Base-by-base conservation (phyloP, 1,140 invertebrate species). In the Melitaea cinxia region DNA sequence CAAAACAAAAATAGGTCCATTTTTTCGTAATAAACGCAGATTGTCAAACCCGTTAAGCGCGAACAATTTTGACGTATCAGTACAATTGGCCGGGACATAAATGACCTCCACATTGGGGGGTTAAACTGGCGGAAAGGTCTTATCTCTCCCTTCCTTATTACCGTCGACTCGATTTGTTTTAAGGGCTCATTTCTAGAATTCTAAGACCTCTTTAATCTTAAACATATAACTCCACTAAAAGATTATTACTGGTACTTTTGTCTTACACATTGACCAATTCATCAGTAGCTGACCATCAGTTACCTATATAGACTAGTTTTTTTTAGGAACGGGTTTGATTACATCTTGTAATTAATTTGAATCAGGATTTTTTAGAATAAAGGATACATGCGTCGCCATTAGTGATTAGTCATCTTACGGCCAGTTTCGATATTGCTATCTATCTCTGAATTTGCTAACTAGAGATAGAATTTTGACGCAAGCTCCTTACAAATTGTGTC, bases 61-160 rank as follows among this genome's bases (percentile, higher is more conserved):
- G 23, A 45, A 45, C 6, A 28, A 4, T 45, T 42, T 24, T 42
- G 39, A 58, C 14, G 23, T 62, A 45, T 45, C 37, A 21, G 28
- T 45, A 45, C 60, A 62, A 54, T 54, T 23, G 15, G 5, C 35
- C 23, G 28, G 12, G 10, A 62, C 50, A 19, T 24, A 54, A 53
- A 62, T 21, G 50, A 62, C 52, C 50, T 23, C 14, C 37, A 15
- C 14, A 14, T 28, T 15, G 12, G 33, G 19, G 37, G 26, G 52
- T 62, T 62, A 54, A 62, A 53, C 24, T 39, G 37, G 49, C 59
- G 35, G 59, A 62, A 62, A 26, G 24, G 47, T 39, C 58, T 45
- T 54, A 37, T 62, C 23, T 39, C 37, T 17, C 58, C 58, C 35
- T 49, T 37, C 47, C 35, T 42, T 53, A 50, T 53, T 54, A 30